A percentile compares a stretch with the other conserved stretches of the same genome.
Conservation (phyloP, 2,888 invertebrate species). For the Metalampra italica region DNA sequence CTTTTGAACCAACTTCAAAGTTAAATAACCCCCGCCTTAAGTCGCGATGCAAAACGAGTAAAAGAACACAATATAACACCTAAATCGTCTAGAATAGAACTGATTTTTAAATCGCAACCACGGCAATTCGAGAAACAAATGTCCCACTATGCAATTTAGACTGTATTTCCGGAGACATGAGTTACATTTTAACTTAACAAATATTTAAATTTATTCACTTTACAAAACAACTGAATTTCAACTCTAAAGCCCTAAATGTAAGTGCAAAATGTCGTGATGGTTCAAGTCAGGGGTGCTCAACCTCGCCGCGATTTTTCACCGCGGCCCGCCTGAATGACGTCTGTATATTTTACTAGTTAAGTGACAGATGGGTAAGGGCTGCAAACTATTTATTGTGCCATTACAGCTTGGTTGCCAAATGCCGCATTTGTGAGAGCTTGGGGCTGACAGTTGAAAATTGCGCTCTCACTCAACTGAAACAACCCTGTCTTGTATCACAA, state of each 20-base stretch:
- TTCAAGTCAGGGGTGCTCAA: slow-evolving; percentile 54
- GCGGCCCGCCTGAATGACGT: slow-evolving; percentile 65
- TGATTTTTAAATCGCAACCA: slow-evolving; percentile 27
- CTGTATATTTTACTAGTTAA: slow-evolving; percentile 77
- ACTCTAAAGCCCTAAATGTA: slow-evolving; percentile 24
- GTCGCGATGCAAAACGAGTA: slow-evolving; percentile 27
- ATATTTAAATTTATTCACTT: slow-evolving; percentile 74
- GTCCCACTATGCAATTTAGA: slow-evolving; percentile 73
- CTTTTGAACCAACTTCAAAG: slow-evolving; percentile 76
- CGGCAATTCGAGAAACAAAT: slow-evolving; percentile 63
- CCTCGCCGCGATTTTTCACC: slow-evolving; percentile 68
- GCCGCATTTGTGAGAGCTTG: slow-evolving; percentile 44
- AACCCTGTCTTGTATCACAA: slow-evolving; percentile 1
- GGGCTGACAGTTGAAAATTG: slow-evolving; percentile 68
- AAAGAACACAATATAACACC: slow-evolving; percentile 32
- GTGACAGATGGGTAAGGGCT: slow-evolving; percentile 75
- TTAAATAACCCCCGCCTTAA: slow-evolving; percentile 66
- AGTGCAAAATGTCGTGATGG: slow-evolving; percentile 16
- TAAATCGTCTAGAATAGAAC: slow-evolving; percentile 35
- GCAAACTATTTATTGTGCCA: slow-evolving; percentile 75
- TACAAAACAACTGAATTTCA: slow-evolving; percentile 35
- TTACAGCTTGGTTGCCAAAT: slow-evolving; percentile 68
- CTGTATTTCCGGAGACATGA: slow-evolving; percentile 77
- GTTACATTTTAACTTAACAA: slow-evolving; percentile 79
- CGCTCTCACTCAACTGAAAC: slow-evolving; percentile 33